Base-by-base conservation (phyloP, 2,113 vertebrate species). In the Jacana jacana region DNA sequence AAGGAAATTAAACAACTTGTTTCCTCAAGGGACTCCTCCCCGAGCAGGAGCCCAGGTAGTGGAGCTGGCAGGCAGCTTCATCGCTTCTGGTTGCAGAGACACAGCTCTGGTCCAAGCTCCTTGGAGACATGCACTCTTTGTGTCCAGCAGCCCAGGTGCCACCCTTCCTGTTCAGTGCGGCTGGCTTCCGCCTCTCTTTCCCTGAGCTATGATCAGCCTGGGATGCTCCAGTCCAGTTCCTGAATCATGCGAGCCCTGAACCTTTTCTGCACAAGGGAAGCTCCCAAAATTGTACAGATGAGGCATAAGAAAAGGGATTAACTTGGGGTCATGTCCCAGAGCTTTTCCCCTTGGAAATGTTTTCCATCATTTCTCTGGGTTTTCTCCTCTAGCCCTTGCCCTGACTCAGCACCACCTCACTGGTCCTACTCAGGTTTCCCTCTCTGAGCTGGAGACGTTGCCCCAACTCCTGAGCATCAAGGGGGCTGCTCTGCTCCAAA, bases 1-100 rank as follows among this genome's bases (percentile, higher is more conserved):
- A 33, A 93, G 63, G 94, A 97, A 97, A 96, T 96, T 96, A 97
- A 97, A 96, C 68, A 75, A 87, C 81, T 87, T 78, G 25, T 77
- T 91, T 97, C 65, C 85, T 88, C 69, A 33, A 33, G 86, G 57
- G 49, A 60, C 25, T 91, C 44, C 10, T n/a, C 27, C 42, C 39
- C 0, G 0, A 63, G 52, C 68, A 75, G 55, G 16, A 86, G 69
- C 35, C 52, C 57, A 78, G 82, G 85, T 85, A 85, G 68, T n/a
- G 64, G 57, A 92, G 44, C 39, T 93, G 69, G 17, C 17, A 88
- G 58, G 24, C 44, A 91, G 54, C 7, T 78, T 40, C 77, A 17
- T 42, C 0, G 1, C 54, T 82, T 58, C 28, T 85, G 37, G 33
- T 23, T 69, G 33, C 55, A 80, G 68, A 17, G 68, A 27, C n/a